Base-by-base conservation (phyloP, 2,888 invertebrate genomes). In the Junonia oenone region DNA sequence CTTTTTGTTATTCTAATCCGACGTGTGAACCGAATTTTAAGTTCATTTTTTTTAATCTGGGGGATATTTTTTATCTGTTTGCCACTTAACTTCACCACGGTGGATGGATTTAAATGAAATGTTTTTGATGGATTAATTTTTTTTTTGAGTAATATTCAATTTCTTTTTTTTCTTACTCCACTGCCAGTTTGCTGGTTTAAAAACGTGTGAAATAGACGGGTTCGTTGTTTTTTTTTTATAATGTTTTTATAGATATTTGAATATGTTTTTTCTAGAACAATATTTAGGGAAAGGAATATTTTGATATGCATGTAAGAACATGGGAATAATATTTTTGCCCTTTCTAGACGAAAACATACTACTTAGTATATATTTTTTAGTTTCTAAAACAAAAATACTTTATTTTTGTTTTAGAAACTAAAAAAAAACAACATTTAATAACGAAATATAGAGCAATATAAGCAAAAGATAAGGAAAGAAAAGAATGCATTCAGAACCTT, bases 41-140 rank as follows among this genome's bases (percentile, higher is more conserved):
- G 75, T 72, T 61, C 61, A 59, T 48, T 56, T 70, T 72, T 71
- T 73, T 68, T 35, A 35, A 19, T 52, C 19, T 43, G 38, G 58
- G 55, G 38, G 56, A 55, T 59, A 57, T 68, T 70, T 72, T 75
- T 68, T 64, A 53, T 54, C 31, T 68, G 62, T 71, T 72, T 69
- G 67, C 73, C 75, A 78, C 79, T 76, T 78, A 78, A 76, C 75
- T 78, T 69, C 56, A 68, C 72, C 61, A 75, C 73, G 76, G 74
- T 75, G 72, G 71, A 73, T 74, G 67, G 68, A 68, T 70, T 76
- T 69, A 66, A 75, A 80, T 75, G 62, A 56, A 63, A 63, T 71
- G 73, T 73, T 73, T 75, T 62, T 63, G 69, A 68, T 71, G 55
- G 59, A 66, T 65, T 64, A 59, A 59, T 64, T 72, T 73, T 75